Base-by-base conservation (phyloP, 2,888 invertebrate species). In the Heliconius erato region DNA sequence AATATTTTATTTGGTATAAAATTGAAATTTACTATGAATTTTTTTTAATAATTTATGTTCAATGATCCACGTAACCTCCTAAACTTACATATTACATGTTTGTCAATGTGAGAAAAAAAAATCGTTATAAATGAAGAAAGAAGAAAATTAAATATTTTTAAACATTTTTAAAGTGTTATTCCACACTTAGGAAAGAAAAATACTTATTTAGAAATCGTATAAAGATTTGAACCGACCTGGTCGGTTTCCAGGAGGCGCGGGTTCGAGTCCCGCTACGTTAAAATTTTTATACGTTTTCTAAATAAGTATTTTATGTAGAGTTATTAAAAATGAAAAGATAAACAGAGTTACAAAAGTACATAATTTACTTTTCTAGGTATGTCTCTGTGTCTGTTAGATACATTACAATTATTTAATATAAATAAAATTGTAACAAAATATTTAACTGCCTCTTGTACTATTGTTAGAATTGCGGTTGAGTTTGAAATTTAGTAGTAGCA, bases 401-500 rank as follows among this genome's bases (percentile, higher is more conserved):
- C 54, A 16, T 54, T 54, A 54, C 2, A 54, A 19, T 54, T 19
- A 54, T 54, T 54, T 19, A 54, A 19, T 63, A 26, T 65, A 26
- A 63, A 63, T n/a, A n/a, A 63, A 63, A 63, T 63, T 63, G 11
- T 3, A 7, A 11, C 5, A 28, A 14, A 65, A 65, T 28, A 26
- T 16, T 71, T 71, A 71, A 6, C 26, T 44, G n/a, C n/a, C 71
- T 26, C 16, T 71, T 26, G n/a, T 40, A 35, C 71, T 40, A 40
- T 6, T 26, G 40, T 44, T 71, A 26, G 40, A 26, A 72, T 72
- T 72, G 72, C 16, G 72, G 72, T 72, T 49, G 26, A 44, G 72
- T 72, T 72, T 3, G 26, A 72, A 72, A 72, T 72, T 72, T 72
- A 72, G 44, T 72, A 72, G 26, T 19, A 44, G 26, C 72, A 44